Percentiles rank a stretch among this genome's conserved stretches.
Evolutionary conservation across 2,888 invertebrate genomes (phyloP).

Genomic region (Asteroscopus sphinx): DNA sequence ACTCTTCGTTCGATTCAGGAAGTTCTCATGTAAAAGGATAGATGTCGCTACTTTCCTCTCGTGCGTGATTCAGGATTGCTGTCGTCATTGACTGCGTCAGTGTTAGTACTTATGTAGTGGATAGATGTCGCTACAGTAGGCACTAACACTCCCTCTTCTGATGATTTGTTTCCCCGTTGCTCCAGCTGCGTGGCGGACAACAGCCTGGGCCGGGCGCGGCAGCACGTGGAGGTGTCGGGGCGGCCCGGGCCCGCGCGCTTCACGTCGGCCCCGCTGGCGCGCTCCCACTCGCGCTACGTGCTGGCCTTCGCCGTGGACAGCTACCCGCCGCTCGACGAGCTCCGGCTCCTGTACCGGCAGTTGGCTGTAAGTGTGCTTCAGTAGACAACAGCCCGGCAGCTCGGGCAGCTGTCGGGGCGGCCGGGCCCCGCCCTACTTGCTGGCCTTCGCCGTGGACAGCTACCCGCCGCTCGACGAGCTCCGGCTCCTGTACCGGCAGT

Average conservation of each 20-base stretch:
- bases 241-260: slow-evolving; percentile 93
- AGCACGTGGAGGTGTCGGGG: slow-evolving; percentile 93
- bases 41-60: too few species aligned
- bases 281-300: slow-evolving; percentile 90
- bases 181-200: slow-evolving; percentile 92
- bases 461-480: slow-evolving; percentile 93
- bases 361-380: slow-evolving; percentile 87
- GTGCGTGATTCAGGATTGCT: too few species aligned
- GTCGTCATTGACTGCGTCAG: too few species aligned
- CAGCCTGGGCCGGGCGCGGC: slow-evolving; percentile 91
- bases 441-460: slow-evolving; percentile 93
- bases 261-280: slow-evolving; percentile 91
- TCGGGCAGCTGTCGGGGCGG: slow-evolving; percentile 92
- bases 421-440: slow-evolving; percentile 92
- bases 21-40: too few species aligned
- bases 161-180: neutral
- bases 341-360: slow-evolving; percentile 92
- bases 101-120: too few species aligned
- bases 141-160: too few species aligned
- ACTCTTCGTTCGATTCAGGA: too few species aligned
- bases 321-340: slow-evolving; percentile 93
- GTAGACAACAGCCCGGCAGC: slow-evolving; percentile 92
- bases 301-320: slow-evolving; percentile 93
- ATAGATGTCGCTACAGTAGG: too few species aligned
- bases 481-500: slow-evolving; percentile 91